phyloP scores from a whole-genome alignment of 2,113 vertebrate genomes.

The Acinonyx jubatus region DNA sequence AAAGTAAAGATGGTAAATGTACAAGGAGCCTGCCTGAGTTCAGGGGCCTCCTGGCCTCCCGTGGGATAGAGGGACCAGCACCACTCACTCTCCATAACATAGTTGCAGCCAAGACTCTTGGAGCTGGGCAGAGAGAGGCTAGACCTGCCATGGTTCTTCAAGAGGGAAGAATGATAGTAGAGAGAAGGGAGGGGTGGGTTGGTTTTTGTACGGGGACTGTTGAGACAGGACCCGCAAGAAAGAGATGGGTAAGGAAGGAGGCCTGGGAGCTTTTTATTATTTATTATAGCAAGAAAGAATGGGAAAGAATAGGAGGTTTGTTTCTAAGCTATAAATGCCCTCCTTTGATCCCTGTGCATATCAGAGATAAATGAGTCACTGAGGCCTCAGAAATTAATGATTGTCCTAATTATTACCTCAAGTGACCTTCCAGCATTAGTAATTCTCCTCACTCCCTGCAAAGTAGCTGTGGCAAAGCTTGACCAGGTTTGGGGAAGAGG shows the following conservation, averaged over 20 bases:
- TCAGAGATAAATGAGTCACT: slow-evolving; percentile 63
- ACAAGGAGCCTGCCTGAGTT: background rate
- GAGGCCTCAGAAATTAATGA: slow-evolving; percentile 51
- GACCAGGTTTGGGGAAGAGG: background rate
- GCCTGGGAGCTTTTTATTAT: slow-evolving; percentile 27
- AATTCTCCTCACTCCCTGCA: background rate
- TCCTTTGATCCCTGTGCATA: slow-evolving; percentile 49
- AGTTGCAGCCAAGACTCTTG: background rate
- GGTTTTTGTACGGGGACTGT: background rate
- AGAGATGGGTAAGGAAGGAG: background rate
- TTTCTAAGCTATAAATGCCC: slow-evolving; percentile 57
- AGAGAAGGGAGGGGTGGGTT: background rate
- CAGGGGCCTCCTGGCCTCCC: background rate
- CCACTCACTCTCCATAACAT: background rate
- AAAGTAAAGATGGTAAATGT: background rate
- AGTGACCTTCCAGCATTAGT: background rate
- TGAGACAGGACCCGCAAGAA: background rate
- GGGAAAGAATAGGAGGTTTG: slow-evolving; percentile 53
- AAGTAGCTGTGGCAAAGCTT: background rate
- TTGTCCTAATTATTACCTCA: slow-evolving; percentile 43
- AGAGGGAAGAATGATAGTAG: background rate
- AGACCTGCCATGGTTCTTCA: background rate
- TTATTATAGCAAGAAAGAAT: background rate
- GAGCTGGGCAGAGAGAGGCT: background rate
- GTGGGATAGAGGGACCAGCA: background rate